phyloP scores from a whole-genome alignment of 2,113 vertebrate species.

The Orthochromis malagaraziensis region DNA sequence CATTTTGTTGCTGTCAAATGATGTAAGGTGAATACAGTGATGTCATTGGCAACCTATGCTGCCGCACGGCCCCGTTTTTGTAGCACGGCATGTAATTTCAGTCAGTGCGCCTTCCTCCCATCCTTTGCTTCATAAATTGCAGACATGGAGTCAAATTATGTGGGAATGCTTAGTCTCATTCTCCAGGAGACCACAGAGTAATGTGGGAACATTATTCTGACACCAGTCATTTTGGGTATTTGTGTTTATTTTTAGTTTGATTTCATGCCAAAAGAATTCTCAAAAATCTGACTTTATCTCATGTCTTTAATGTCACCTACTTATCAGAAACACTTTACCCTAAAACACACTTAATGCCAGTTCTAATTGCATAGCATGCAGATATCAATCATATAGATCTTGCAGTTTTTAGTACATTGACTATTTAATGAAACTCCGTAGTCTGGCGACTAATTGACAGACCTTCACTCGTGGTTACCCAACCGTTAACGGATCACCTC shows the following conservation, averaged over 20 bases:
- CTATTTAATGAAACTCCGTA: not conserved
- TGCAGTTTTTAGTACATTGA: not conserved
- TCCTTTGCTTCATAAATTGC: not conserved
- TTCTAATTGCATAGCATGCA: not conserved
- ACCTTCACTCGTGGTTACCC: not conserved
- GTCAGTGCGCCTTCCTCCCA: not conserved
- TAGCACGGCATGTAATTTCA: constrained; percentile 46
- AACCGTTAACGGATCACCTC: not conserved
- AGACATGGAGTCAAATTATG: not conserved
- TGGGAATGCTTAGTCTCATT: not conserved
- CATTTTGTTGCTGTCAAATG: constrained; percentile 71
- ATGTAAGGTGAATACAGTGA: constrained; percentile 72
- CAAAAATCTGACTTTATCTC: not conserved
- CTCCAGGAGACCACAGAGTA: not conserved
- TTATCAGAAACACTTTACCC: not conserved
- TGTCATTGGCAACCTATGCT: constrained; percentile 61
- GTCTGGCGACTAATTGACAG: not conserved
- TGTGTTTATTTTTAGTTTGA: not conserved
- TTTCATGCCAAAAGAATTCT: not conserved
- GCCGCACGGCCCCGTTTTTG: constrained; percentile 65
- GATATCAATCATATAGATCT: not conserved
- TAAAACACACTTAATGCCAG: not conserved
- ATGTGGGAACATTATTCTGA: not conserved
- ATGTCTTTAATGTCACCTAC: not conserved
- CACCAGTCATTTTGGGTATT: not conserved